Evolutionary conservation across 1,140 invertebrate genomes (phyloP).

Genomic region (Drosophila pectinifera): DNA sequence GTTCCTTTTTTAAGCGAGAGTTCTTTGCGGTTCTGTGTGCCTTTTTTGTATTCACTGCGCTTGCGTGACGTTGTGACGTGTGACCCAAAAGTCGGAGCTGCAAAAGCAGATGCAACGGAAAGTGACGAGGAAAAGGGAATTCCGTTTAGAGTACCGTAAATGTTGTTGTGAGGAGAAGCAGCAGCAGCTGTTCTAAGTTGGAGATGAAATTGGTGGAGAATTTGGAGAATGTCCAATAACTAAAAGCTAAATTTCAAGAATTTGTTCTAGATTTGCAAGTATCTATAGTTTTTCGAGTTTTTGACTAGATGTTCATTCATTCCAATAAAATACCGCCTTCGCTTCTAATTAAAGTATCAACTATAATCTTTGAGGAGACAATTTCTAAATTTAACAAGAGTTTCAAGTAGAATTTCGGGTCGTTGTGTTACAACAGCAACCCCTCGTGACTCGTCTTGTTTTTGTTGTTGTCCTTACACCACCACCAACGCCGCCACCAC

Average conservation of each 20-base stretch:
- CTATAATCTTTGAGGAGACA: not conserved
- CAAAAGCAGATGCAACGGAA: conserved; percentile 55
- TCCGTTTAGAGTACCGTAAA: conserved; percentile 65
- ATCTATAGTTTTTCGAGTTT: no score
- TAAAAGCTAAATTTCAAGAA: no score
- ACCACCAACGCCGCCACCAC: conserved; percentile 63
- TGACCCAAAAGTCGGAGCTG: conserved; percentile 65
- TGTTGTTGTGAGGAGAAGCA: not conserved
- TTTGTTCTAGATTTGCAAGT: no score
- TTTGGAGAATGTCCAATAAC: not conserved
- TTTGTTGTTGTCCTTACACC: conserved; percentile 54
- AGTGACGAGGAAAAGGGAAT: conserved; percentile 53
- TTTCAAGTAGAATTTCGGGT: conserved; percentile 34
- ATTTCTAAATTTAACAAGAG: conserved; percentile 13
- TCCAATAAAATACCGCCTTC: not conserved
- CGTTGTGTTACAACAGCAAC: conserved; percentile 49
- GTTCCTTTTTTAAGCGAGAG: conserved; percentile 9
- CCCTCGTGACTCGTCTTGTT: conserved; percentile 23
- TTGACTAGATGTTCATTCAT: no score
- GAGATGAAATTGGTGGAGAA: not conserved
- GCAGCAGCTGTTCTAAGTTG: not conserved
- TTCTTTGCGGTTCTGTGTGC: conserved; percentile 63
- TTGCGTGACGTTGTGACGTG: conserved; percentile 66
- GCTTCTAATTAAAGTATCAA: not conserved
- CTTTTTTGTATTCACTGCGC: conserved; percentile 43